Conservation (phyloP, 2,113 vertebrate species). For the Conger conger region DNA sequence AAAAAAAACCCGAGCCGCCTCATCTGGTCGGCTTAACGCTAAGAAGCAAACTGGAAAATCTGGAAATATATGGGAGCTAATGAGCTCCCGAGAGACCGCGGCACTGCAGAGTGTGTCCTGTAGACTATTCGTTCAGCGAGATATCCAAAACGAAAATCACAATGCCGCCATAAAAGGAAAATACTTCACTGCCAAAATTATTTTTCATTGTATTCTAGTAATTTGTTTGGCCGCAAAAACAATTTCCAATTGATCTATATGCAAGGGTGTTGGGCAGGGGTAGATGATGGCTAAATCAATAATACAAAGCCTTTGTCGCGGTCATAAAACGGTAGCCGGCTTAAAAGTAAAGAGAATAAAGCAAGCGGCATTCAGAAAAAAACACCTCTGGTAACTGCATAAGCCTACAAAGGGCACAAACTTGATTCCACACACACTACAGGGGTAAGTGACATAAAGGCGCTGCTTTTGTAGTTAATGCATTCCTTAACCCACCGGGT, state of each 20-base stretch:
- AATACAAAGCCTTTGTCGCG: conserved; percentile 30
- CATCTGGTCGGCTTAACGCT: conserved; percentile 61
- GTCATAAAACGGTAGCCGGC: not conserved
- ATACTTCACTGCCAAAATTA: conserved; percentile 58
- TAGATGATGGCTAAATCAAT: conserved; percentile 35
- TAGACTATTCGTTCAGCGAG: conserved; percentile 59
- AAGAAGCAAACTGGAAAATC: conserved; percentile 68
- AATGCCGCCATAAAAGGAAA: conserved; percentile 59
- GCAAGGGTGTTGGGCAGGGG: conserved; percentile 27
- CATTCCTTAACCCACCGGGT: not conserved
- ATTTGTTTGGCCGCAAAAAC: conserved; percentile 43
- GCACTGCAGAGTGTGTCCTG: conserved; percentile 63
- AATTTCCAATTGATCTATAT: conserved; percentile 59
- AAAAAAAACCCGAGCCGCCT: conserved; percentile 51
- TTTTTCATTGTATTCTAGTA: conserved; percentile 59
- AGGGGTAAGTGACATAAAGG: not conserved
- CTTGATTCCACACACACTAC: not conserved
- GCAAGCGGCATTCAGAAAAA: not conserved
- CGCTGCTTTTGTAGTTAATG: not conserved
- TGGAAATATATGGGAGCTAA: conserved; percentile 66
- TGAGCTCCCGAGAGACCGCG: conserved; percentile 67
- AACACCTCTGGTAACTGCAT: not conserved
- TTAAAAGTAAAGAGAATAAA: not conserved
- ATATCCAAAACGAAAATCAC: conserved; percentile 59
- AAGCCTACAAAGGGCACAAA: not conserved